These are phyloP conservation scores for Myanophis thanlyinensis DNA, from an alignment of 2,113 vertebrate species.

Conservation along the genomic window DNA sequence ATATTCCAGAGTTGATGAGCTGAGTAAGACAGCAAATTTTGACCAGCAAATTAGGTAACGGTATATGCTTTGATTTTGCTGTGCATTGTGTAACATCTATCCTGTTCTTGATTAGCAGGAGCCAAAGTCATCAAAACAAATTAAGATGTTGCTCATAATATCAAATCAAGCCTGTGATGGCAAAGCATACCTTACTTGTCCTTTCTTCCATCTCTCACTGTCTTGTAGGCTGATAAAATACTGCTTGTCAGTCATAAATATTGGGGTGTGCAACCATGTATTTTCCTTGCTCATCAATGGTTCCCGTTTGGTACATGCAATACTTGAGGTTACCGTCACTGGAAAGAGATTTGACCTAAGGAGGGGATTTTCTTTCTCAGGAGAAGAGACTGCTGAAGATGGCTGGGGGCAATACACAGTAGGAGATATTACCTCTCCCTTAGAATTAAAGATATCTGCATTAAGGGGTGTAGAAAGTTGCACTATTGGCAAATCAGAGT, in stretches of 20 bases:
- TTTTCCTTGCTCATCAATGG: conserved; percentile 60
- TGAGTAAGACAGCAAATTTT: background rate
- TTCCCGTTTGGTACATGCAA: conserved; percentile 37
- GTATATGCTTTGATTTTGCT: background rate
- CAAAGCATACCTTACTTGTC: conserved; percentile 50
- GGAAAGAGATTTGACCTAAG: conserved; percentile 10
- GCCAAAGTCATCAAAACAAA: background rate
- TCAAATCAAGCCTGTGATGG: background rate
- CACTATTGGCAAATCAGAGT: background rate
- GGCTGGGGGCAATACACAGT: background rate
- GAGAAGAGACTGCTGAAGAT: background rate
- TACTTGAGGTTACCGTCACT: background rate
- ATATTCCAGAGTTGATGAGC: background rate
- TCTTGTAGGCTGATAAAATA: conserved; percentile 45
- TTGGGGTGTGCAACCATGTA: conserved; percentile 22
- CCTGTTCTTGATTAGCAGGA: background rate
- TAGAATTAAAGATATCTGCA: background rate
- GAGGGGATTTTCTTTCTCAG: conserved; percentile 37
- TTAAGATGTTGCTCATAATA: background rate
- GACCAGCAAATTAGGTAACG: background rate
- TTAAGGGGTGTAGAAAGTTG: background rate
- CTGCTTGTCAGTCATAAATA: conserved; percentile 39
- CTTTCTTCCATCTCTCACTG: conserved; percentile 44
- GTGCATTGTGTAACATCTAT: background rate
- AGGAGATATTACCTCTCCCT: background rate